Percentiles rank a stretch among this genome's conserved stretches.
Conservation (phyloP, 2,888 invertebrate genomes). For the Sympetrum striolatum region DNA sequence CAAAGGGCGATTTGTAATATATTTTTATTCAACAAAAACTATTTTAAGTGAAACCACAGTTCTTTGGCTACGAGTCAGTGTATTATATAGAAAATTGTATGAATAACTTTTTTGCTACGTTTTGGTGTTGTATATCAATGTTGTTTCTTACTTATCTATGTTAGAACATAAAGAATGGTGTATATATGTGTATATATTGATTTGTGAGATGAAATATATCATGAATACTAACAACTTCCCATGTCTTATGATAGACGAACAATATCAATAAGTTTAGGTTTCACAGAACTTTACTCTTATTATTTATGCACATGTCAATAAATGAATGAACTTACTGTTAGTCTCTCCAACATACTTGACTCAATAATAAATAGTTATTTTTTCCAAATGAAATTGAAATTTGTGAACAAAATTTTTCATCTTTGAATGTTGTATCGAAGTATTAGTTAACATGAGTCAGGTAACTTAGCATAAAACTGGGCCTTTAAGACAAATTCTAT, state of each 20-base stretch:
- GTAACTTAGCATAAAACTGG: neutral
- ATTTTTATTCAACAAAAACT: conserved; percentile 33
- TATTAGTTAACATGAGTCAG: neutral
- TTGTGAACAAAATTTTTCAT: neutral
- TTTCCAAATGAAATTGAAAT: neutral
- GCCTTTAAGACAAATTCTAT: neutral
- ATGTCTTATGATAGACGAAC: conserved; percentile 8
- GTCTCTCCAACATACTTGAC: neutral
- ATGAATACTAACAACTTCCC: neutral
- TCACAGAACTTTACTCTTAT: neutral
- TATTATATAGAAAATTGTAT: conserved; percentile 3
- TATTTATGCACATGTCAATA: neutral
- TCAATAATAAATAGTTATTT: neutral
- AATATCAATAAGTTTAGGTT: neutral
- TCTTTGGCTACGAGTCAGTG: conserved; percentile 7
- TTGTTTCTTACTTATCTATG: conserved; percentile 22
- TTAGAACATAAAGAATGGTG: conserved; percentile 15
- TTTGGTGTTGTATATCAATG: conserved; percentile 28
- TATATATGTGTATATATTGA: conserved; percentile 7
- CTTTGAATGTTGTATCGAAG: neutral
- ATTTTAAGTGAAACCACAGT: conserved; percentile 38
- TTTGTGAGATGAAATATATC: conserved; percentile 22
- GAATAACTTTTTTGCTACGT: conserved; percentile 24
- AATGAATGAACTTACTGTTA: neutral
- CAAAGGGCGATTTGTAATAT: conserved; percentile 35